A percentile compares a stretch with the other conserved stretches of the same genome.
These are phyloP conservation scores for Deilephila elpenor DNA, from an alignment of 2,888 invertebrate genomes.

Conservation along the genomic window DNA sequence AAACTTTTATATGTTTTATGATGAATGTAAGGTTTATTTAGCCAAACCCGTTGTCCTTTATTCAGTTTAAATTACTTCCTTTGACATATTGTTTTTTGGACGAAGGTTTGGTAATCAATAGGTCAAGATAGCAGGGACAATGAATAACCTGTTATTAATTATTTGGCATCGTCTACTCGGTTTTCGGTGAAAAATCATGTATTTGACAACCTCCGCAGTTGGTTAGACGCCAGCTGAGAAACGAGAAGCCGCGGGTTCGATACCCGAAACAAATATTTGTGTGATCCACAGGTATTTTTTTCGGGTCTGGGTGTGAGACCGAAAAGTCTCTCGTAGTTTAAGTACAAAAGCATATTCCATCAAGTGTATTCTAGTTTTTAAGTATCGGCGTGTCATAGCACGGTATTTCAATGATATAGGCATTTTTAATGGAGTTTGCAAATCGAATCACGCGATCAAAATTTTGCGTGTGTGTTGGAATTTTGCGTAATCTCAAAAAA, in stretches of 20 bases:
- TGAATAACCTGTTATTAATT: too few relatives aligned
- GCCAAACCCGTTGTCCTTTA: background rate
- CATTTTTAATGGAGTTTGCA: slow-evolving; percentile 39
- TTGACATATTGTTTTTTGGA: background rate
- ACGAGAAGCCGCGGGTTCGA: too few relatives aligned
- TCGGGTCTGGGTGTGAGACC: too few relatives aligned
- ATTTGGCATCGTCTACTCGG: too few relatives aligned
- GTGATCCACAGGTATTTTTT: too few relatives aligned
- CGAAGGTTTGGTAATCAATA: background rate
- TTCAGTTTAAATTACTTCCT: background rate
- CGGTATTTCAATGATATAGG: slow-evolving; percentile 44
- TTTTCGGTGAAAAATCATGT: too few relatives aligned
- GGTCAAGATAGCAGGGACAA: background rate
- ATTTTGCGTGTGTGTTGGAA: slow-evolving; percentile 49
- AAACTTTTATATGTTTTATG: slow-evolving; percentile 1
- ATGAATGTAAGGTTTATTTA: slow-evolving; percentile 7
- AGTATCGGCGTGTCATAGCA: slow-evolving; percentile 17
- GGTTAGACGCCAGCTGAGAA: too few relatives aligned
- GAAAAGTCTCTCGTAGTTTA: too few relatives aligned
- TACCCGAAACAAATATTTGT: too few relatives aligned
- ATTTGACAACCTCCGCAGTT: too few relatives aligned
- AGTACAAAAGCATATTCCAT: background rate
- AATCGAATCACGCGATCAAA: slow-evolving; percentile 49
- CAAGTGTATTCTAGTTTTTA: slow-evolving; percentile 1
- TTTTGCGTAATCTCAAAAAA: slow-evolving; percentile 48